These are phyloP conservation scores for Sebastes paucispinis DNA, from an alignment of 2,797 vertebrate species.

Conservation along the genomic window DNA sequence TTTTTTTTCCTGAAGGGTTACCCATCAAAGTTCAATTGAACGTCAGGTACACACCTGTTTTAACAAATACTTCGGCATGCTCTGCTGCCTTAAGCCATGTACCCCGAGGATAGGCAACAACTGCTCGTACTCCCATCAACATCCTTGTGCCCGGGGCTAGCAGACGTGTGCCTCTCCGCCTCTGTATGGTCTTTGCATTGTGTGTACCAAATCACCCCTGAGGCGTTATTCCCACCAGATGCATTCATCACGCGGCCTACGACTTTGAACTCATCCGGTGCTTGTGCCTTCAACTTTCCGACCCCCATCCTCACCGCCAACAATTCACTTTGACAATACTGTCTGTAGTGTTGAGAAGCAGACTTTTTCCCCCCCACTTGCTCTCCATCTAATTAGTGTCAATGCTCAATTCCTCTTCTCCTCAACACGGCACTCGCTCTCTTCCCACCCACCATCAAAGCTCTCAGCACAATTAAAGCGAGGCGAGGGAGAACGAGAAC, in stretches of 20 bases:
- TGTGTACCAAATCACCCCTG: conserved; percentile 17
- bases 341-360: conserved; percentile 39
- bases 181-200: conserved; percentile 15
- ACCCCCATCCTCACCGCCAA: conserved; percentile 10
- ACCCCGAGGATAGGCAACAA: conserved; percentile 37
- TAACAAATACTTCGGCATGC: conserved; percentile 21
- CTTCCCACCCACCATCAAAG: conserved; percentile 78
- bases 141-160: conserved; percentile 4
- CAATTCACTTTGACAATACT: conserved; percentile 35
- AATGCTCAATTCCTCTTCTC: conserved; percentile 67
- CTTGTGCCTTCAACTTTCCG: conserved; percentile 19
- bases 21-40: not conserved
- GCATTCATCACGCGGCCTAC: conserved; percentile 13
- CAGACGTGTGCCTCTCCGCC: conserved; percentile 25
- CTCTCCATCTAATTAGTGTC: conserved; percentile 78
- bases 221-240: conserved; percentile 23
- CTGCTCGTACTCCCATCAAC: conserved; percentile 26
- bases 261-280: conserved; percentile 25
- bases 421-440: conserved; percentile 39
- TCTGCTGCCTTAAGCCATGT: conserved; percentile 33
- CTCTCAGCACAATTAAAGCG: conserved; percentile 79
- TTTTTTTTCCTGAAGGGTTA: not conserved
- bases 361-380: conserved; percentile 4
- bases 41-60: not conserved
- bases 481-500: conserved; percentile 41